phyloP scores from a whole-genome alignment of 2,113 vertebrate genomes.

The Pithys albifrons region DNA sequence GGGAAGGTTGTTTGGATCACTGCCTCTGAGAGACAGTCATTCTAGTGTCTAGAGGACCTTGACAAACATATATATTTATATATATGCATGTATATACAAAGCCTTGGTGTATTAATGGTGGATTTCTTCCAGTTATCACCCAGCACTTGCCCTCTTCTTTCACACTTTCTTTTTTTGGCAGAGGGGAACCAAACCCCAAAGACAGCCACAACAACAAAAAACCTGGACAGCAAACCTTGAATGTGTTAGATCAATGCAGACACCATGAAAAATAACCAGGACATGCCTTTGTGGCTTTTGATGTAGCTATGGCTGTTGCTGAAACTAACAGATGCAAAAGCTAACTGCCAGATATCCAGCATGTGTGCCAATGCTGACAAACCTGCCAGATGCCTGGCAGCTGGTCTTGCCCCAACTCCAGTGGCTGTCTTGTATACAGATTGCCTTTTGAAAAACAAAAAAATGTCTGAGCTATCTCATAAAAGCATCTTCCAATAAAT shows the following conservation, averaged over 20 bases:
- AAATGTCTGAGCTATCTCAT: background rate
- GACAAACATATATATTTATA: background rate
- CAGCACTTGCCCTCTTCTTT: slow-evolving; percentile 10
- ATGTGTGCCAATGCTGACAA: slow-evolving; percentile 64
- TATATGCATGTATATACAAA: background rate
- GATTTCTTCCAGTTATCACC: background rate
- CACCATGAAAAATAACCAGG: slow-evolving; percentile 69
- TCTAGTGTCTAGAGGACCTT: background rate
- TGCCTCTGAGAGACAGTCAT: background rate
- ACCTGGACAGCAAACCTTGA: slow-evolving; percentile 47
- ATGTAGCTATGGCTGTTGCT: slow-evolving; percentile 65
- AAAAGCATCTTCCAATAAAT: slow-evolving; percentile 30
- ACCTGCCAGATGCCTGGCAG: slow-evolving; percentile 67
- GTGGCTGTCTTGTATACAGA: slow-evolving; percentile 41
- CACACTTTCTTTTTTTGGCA: background rate
- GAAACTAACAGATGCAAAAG: slow-evolving; percentile 67
- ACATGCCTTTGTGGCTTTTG: slow-evolving; percentile 64
- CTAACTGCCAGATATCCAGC: slow-evolving; percentile 56
- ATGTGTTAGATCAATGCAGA: slow-evolving; percentile 62
- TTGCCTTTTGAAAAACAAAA: background rate
- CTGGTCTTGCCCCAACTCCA: slow-evolving; percentile 47
- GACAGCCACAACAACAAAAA: background rate
- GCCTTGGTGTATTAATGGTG: background rate
- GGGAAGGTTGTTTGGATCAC: background rate
- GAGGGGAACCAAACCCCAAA: background rate